Percentiles rank a stretch among this genome's conserved stretches.
Evolutionary conservation across 2,113 vertebrate genomes (phyloP).

Genomic region (Oryzias javanicus): DNA sequence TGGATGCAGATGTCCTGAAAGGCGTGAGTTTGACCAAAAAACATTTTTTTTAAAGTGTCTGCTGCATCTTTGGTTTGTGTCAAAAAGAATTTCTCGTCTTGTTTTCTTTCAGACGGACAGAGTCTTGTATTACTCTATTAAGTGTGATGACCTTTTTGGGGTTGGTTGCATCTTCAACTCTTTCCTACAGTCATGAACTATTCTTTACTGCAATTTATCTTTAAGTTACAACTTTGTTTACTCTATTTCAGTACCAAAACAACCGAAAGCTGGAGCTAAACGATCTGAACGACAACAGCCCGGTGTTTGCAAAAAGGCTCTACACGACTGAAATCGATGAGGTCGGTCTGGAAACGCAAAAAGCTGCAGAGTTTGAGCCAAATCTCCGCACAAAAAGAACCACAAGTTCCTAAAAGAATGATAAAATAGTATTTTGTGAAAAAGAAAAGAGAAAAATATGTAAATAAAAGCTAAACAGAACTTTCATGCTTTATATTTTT

Average conservation of each 20-base stretch:
- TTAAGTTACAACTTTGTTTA: neutral
- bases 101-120: slow-evolving; percentile 42
- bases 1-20: slow-evolving; percentile 54
- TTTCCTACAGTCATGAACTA: neutral
- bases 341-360: slow-evolving; percentile 48
- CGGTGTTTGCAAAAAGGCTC: slow-evolving; percentile 56
- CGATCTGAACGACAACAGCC: slow-evolving; percentile 74
- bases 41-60: neutral
- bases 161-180: slow-evolving; percentile 35
- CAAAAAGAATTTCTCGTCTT: neutral
- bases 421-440: too few relatives aligned
- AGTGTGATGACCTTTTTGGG: slow-evolving; percentile 1
- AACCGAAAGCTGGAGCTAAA: slow-evolving; percentile 6
- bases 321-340: slow-evolving; percentile 66
- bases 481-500: too few relatives aligned
- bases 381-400: too few relatives aligned
- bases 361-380: neutral
- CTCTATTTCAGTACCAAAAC: slow-evolving; percentile 50
- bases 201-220: neutral
- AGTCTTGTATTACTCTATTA: slow-evolving; percentile 50
- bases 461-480: too few relatives aligned
- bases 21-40: neutral
- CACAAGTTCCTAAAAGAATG: too few relatives aligned
- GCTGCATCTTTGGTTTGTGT: neutral
- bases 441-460: too few relatives aligned